Evolutionary conservation across 2,888 invertebrate genomes (phyloP).

Genomic region (Hydropsyche betteni): DNA sequence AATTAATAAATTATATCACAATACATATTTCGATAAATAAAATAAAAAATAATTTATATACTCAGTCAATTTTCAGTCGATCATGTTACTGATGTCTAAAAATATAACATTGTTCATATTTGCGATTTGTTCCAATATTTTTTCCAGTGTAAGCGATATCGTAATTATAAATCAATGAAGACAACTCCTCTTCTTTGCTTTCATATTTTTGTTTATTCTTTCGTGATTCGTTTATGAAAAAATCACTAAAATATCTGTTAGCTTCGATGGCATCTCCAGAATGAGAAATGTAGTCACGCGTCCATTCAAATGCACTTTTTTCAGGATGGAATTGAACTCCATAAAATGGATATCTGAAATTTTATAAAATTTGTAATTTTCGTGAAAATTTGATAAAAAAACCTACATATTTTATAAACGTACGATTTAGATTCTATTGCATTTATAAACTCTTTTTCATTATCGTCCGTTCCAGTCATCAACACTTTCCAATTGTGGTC

Average conservation of each 20-base stretch:
- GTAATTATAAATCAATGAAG: constrained; percentile 78
- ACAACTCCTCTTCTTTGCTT: constrained; percentile 64
- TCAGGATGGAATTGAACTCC: constrained; percentile 94
- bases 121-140: constrained; percentile 57
- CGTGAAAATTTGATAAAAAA: constrained; percentile 7
- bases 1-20: background rate
- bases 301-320: constrained; percentile 66
- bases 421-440: constrained; percentile 75
- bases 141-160: constrained; percentile 69
- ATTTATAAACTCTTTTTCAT: constrained; percentile 77
- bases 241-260: constrained; percentile 81
- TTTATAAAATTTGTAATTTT: background rate
- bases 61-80: background rate
- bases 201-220: constrained; percentile 71
- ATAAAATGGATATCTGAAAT: constrained; percentile 77
- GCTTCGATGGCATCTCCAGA: constrained; percentile 68
- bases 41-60: background rate
- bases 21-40: background rate
- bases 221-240: constrained; percentile 81
- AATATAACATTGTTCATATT: constrained; percentile 72
- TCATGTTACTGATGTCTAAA: constrained; percentile 57
- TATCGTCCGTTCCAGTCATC: constrained; percentile 73
- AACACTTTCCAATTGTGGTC: constrained; percentile 69
- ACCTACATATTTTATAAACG: background rate
- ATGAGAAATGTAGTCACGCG: constrained; percentile 69